A percentile compares a stretch with the other conserved stretches of the same genome.
Conservation (phyloP, 1,140 invertebrate species). For the Philotrypesis tridentata region DNA sequence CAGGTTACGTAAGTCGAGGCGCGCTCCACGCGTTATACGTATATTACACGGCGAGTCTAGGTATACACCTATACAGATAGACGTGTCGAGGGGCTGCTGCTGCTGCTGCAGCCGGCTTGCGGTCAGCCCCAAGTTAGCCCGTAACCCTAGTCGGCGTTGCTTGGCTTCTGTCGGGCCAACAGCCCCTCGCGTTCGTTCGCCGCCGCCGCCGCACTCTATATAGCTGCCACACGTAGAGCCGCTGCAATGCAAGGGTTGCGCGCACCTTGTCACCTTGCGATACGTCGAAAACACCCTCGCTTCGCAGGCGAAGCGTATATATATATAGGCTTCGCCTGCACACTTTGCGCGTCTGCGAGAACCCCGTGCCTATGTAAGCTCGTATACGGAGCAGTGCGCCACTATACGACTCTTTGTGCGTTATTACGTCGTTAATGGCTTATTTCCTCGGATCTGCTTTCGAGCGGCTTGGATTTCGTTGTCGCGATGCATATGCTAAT, state of each 20-base stretch:
- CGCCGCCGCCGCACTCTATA: no score
- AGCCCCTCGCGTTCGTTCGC: conserved; percentile 63
- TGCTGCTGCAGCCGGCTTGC: conserved; percentile 53
- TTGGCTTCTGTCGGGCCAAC: conserved; percentile 74
- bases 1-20: conserved; percentile 39
- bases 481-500: no score
- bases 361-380: not conserved
- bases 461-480: not conserved
- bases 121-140: conserved; percentile 68
- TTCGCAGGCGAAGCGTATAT: not conserved
- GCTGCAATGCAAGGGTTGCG: conserved; percentile 63
- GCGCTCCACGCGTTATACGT: no score
- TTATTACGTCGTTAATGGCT: not conserved
- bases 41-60: conserved; percentile 23
- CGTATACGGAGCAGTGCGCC: not conserved
- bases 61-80: not conserved
- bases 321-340: not conserved
- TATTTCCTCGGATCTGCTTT: not conserved
- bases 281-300: conserved; percentile 15
- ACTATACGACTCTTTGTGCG: not conserved
- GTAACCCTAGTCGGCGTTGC: conserved; percentile 70
- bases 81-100: not conserved
- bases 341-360: not conserved
- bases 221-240: conserved; percentile 39
- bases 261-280: conserved; percentile 61